These are phyloP conservation scores for Proteles cristata DNA, from an alignment of 2,113 vertebrate genomes.

Conservation along the genomic window DNA sequence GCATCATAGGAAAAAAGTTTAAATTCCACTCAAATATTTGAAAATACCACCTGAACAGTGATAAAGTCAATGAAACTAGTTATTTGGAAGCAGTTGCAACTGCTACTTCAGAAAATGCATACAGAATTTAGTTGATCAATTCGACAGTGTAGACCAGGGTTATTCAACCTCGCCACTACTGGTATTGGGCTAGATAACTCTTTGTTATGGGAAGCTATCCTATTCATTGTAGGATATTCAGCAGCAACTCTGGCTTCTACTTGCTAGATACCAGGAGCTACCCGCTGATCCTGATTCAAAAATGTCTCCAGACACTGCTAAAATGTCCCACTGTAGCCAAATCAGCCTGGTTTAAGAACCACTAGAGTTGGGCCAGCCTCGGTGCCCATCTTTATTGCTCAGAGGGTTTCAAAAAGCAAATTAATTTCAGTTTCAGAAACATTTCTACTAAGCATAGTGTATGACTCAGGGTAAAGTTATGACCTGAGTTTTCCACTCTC, in stretches of 20 bases:
- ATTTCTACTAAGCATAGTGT: neutral
- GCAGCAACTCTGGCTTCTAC: neutral
- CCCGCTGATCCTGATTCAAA: neutral
- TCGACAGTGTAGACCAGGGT: neutral
- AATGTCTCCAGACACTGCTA: neutral
- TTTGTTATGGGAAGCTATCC: neutral
- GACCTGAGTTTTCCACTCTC: constrained; percentile 61
- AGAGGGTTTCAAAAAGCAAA: neutral
- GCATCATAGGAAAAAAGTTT: neutral
- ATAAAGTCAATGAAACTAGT: constrained; percentile 35
- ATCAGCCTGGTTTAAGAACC: neutral
- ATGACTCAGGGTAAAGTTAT: constrained; percentile 73
- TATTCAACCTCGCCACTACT: neutral
- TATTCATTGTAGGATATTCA: neutral
- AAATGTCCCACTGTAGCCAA: neutral
- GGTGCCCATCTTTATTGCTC: neutral
- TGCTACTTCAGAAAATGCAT: constrained; percentile 26
- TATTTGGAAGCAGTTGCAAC: neutral
- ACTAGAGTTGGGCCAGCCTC: neutral
- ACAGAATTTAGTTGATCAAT: neutral
- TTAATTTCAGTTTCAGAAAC: constrained; percentile 27
- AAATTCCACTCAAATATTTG: constrained; percentile 38
- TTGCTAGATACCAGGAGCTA: neutral
- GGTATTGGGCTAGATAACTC: neutral
- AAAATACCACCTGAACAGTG: constrained; percentile 2